Conservation (phyloP, 1,140 invertebrate genomes). For the Oncopeltus fasciatus region DNA sequence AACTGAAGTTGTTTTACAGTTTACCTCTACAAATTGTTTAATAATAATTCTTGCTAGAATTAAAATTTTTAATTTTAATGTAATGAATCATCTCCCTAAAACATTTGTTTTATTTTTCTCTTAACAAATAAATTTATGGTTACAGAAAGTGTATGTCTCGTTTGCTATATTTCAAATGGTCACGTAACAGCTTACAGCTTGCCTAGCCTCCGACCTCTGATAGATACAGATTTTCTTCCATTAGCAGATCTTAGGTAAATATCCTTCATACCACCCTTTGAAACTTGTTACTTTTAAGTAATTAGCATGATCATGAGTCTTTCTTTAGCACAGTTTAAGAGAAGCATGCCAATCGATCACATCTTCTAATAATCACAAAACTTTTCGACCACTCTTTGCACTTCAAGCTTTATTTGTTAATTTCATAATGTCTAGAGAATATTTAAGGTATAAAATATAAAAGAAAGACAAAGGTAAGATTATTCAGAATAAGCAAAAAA, state of each 20-base stretch:
- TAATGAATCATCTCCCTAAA: too few species aligned
- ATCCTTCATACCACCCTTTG: slow-evolving; percentile 10
- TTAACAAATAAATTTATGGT: slow-evolving; percentile 57
- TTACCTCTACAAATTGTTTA: too few species aligned
- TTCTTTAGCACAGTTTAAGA: slow-evolving; percentile 2
- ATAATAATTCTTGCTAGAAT: too few species aligned
- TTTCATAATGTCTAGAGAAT: neutral
- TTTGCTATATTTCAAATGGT: slow-evolving; percentile 85
- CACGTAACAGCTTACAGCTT: slow-evolving; percentile 83
- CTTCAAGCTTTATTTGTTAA: slow-evolving; percentile 1
- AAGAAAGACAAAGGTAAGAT: neutral
- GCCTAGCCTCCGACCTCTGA: slow-evolving; percentile 76
- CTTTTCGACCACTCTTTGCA: slow-evolving; percentile 4
- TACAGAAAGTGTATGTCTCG: slow-evolving; percentile 83
- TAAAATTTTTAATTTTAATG: too few species aligned
- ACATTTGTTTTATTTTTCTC: slow-evolving; percentile 48
- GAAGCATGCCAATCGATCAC: neutral
- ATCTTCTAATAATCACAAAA: neutral
- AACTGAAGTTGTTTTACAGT: too few species aligned
- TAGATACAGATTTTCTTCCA: slow-evolving; percentile 87
- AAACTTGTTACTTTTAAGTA: neutral
- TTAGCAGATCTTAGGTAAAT: slow-evolving; percentile 81
- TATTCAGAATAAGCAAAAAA: too few species aligned
- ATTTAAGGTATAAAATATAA: neutral
- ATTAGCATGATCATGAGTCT: slow-evolving; percentile 1